Conservation (phyloP, 2,797 vertebrate species). For the Eremophila alpestris region DNA sequence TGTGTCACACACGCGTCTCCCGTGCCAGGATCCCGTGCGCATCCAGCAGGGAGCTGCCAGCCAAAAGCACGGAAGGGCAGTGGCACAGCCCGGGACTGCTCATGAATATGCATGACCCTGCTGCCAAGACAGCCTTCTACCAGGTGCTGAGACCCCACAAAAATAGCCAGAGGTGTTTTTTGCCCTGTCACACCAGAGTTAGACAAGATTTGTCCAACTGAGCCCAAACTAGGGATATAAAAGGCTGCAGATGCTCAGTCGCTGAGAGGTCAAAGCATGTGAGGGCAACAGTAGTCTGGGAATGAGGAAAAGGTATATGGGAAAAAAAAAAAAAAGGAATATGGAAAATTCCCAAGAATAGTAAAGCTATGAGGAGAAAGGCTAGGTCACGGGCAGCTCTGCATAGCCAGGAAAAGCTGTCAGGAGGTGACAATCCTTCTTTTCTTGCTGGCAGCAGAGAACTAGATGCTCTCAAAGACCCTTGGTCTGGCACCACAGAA, state of each 20-base stretch:
- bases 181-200: neutral
- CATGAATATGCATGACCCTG: neutral
- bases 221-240: slow-evolving; percentile 12
- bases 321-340: slow-evolving; percentile 54
- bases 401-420: slow-evolving; percentile 30
- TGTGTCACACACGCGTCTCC: slow-evolving; percentile 17
- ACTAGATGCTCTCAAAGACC: neutral
- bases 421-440: slow-evolving; percentile 20
- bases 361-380: slow-evolving; percentile 36
- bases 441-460: slow-evolving; percentile 16
- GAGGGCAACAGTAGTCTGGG: slow-evolving; percentile 28
- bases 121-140: neutral
- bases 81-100: neutral
- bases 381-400: neutral
- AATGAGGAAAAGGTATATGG: slow-evolving; percentile 36
- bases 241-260: neutral
- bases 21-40: neutral
- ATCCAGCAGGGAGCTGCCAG: neutral
- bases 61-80: neutral
- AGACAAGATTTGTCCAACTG: neutral
- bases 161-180: neutral
- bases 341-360: slow-evolving; percentile 59
- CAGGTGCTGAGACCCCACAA: neutral
- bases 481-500: neutral
- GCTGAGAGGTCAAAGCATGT: neutral